Evolutionary conservation across 2,113 vertebrate genomes (phyloP).

Genomic region (Nestor notabilis): DNA sequence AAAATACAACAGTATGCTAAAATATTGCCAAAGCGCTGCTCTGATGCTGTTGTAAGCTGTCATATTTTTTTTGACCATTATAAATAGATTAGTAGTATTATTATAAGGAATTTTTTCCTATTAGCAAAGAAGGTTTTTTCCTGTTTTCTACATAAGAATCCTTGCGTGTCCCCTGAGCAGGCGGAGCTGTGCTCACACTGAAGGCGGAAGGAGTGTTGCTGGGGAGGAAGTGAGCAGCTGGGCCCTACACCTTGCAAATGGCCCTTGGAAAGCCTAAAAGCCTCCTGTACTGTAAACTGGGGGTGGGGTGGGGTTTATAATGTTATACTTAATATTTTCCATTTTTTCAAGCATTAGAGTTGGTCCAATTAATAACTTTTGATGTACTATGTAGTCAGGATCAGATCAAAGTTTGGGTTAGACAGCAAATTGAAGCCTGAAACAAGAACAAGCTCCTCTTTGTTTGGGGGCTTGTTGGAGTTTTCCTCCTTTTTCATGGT

Average conservation of each 20-base stretch:
- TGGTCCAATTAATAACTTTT: not conserved
- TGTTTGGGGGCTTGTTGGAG: not conserved
- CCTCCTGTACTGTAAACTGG: not conserved
- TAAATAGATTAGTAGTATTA: slow-evolving; percentile 54
- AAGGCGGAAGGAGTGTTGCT: not conserved
- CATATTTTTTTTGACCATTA: slow-evolving; percentile 58
- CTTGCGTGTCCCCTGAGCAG: not conserved
- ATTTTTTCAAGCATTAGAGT: not conserved
- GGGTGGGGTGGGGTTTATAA: not conserved
- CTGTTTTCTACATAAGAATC: not conserved
- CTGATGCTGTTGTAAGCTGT: slow-evolving; percentile 40
- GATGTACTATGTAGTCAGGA: not conserved
- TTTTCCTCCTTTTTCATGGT: not conserved
- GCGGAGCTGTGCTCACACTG: not conserved
- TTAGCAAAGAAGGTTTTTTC: slow-evolving; percentile 6
- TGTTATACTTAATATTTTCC: not conserved
- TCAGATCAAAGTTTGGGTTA: not conserved
- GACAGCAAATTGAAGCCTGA: not conserved
- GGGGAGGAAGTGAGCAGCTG: not conserved
- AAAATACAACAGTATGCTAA: slow-evolving; percentile 58
- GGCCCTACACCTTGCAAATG: not conserved
- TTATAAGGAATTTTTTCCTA: slow-evolving; percentile 38
- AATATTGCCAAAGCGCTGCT: slow-evolving; percentile 58
- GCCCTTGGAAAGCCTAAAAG: not conserved
- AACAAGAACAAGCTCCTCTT: not conserved